Conservation (phyloP, 1,140 invertebrate species). For the Temnothorax longispinosus region DNA sequence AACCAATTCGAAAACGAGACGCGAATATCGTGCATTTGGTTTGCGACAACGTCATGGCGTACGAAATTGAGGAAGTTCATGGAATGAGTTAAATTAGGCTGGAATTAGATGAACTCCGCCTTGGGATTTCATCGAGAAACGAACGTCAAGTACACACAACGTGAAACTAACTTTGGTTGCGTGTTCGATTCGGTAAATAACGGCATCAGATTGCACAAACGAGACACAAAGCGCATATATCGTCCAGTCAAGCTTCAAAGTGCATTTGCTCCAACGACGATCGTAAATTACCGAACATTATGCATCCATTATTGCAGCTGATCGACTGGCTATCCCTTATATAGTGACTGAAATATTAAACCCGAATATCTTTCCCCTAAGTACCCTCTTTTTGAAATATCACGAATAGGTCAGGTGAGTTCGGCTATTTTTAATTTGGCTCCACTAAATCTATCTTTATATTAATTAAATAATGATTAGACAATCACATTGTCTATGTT, state of each 20-base stretch:
- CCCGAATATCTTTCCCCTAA: not conserved
- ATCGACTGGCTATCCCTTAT: not conserved
- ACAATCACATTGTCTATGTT: not conserved
- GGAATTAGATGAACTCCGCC: not conserved
- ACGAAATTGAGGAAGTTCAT: not conserved
- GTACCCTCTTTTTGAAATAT: not conserved
- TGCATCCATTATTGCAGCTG: not conserved
- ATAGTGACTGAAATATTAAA: not conserved
- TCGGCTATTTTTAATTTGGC: not conserved
- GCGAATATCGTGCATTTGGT: not conserved
- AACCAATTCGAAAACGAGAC: not conserved
- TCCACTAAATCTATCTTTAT: not conserved
- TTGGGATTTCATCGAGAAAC: slow-evolving; percentile 4
- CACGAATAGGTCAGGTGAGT: not conserved
- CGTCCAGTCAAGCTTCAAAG: slow-evolving; percentile 1
- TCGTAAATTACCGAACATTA: slow-evolving; percentile 22
- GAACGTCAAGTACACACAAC: not conserved
- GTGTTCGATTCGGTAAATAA: slow-evolving; percentile 31
- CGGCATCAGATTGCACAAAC: slow-evolving; percentile 17
- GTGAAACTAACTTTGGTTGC: not conserved
- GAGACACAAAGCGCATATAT: not conserved
- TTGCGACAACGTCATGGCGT: not conserved
- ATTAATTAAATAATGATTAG: not conserved
- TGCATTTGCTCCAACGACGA: slow-evolving; percentile 12
- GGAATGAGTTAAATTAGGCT: slow-evolving; percentile 23